Evolutionary conservation across 2,797 vertebrate genomes (phyloP).

Genomic region (Fistularia commersonii): DNA sequence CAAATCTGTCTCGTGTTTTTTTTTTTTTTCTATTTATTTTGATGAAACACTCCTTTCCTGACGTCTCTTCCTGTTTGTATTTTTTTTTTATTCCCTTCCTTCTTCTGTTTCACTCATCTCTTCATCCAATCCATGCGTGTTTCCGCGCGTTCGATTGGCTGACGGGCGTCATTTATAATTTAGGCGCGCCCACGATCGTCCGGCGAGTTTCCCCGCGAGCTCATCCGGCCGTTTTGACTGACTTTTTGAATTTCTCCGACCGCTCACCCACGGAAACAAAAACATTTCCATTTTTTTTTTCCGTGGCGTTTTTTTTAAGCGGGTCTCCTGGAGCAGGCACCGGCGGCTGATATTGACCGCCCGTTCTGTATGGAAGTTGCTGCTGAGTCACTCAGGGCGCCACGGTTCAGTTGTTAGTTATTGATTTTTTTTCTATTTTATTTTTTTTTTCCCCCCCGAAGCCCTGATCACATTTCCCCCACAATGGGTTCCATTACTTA

Average conservation of each 20-base stretch:
- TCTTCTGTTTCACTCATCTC: too few relatives aligned
- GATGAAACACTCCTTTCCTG: too few relatives aligned
- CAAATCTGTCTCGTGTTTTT: too few relatives aligned
- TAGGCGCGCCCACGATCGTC: too few relatives aligned
- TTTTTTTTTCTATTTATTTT: too few relatives aligned
- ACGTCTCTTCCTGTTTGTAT: too few relatives aligned
- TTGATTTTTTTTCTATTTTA: constrained; percentile 53
- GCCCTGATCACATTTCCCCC: constrained; percentile 65
- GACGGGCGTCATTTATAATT: too few relatives aligned
- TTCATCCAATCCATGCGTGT: too few relatives aligned
- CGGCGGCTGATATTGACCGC: constrained; percentile 52
- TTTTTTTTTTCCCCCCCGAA: constrained; percentile 23
- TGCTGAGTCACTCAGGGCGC: constrained; percentile 70
- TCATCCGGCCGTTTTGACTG: constrained; percentile 31
- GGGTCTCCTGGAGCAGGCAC: constrained; percentile 43
- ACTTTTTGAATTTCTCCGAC: constrained; percentile 31
- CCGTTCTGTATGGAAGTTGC: constrained; percentile 57
- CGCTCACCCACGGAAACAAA: constrained; percentile 21
- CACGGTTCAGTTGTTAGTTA: constrained; percentile 66
- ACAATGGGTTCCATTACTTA: constrained; percentile 73
- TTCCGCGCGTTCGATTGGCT: too few relatives aligned
- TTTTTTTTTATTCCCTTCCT: too few relatives aligned
- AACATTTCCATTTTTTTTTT: constrained; percentile 36
- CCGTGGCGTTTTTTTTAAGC: constrained; percentile 25
- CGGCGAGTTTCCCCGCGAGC: background rate